Evolutionary conservation across 2,797 vertebrate genomes (phyloP), one percentile per base, ranked within the genome.

Genomic region (Thamnophis elegans): DNA sequence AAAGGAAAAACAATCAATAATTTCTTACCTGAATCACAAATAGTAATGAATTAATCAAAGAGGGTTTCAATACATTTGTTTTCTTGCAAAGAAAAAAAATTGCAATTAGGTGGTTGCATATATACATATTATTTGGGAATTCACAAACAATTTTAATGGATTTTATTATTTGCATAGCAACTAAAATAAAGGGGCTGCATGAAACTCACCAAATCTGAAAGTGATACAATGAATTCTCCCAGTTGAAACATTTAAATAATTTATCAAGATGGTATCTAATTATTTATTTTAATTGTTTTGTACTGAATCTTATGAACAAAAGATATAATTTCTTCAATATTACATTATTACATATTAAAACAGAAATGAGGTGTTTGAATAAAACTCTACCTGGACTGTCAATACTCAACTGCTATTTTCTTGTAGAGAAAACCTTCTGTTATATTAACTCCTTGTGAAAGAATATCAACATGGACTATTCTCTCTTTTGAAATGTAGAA

Each of bases 41-140:
- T 13, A 28, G 93, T 8, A 89, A 16, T 89, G 87, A 82, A 11
- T 89, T 1, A 47, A n/a, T 87, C 55, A 73, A 92, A 93, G 92
- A 62, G 47, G 5, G 20, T 91, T 93, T 94, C n/a, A 22, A 1
- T 68, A 25, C 9, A 92, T 51, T 65, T 56, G 26, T 78, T n/a
- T 90, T 54, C 1, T 6, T 78, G 20, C 0, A 1, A 88, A 20
- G 93, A 93, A 32, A 91, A 92, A 94, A 91, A 92, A 94, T 89
- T 3, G 22, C 85, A 1, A 28, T 89, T 4, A 60, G 16, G 85
- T 20, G 88, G 87, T 32, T 18, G 0, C 18, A 95, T 16, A 93
- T 94, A 89, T 0, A 91, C 18, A 60, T 88, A 93, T 28, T 0
- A 53, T 0, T 90, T 3, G 4, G 82, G 11, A 90, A 55, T 68